These are phyloP conservation scores for Pachyseris speciosa DNA, from an alignment of 64 coral and sea anemone species.

Conservation along the genomic window DNA sequence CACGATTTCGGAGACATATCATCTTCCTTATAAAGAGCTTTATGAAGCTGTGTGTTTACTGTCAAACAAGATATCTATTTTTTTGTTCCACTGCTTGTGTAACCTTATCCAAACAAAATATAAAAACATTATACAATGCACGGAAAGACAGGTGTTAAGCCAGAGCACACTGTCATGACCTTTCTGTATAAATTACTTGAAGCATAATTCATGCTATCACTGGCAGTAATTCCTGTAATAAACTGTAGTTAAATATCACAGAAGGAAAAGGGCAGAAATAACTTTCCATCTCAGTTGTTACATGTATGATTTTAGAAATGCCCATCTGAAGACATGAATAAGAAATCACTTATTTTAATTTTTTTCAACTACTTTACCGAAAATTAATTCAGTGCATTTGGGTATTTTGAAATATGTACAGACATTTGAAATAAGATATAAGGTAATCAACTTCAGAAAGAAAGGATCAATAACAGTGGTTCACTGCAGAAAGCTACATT, in stretches of 20 bases:
- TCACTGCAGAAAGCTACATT: too few relatives aligned
- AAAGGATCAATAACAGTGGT: too few relatives aligned
- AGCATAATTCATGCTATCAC: constrained; percentile 20
- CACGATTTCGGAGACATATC: not conserved
- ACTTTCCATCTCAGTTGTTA: not conserved
- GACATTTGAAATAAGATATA: not conserved
- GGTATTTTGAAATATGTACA: not conserved
- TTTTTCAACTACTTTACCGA: not conserved
- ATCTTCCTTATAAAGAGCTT: constrained; percentile 15
- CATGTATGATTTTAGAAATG: not conserved
- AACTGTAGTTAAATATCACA: not conserved
- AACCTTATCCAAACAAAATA: constrained; percentile 19
- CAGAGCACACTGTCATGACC: not conserved
- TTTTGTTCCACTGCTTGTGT: not conserved
- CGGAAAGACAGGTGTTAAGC: not conserved
- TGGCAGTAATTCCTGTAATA: not conserved
- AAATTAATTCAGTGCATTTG: not conserved
- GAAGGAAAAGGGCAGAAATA: not conserved
- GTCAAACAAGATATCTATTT: constrained; percentile 16
- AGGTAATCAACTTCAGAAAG: not conserved
- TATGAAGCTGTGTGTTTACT: constrained; percentile 19
- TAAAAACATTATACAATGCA: not conserved
- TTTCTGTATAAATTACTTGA: constrained; percentile 20
- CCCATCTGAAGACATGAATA: not conserved
- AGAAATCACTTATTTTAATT: not conserved